These are phyloP conservation scores for Diploptera punctata DNA, from an alignment of 2,888 invertebrate genomes.

Conservation along the genomic window DNA sequence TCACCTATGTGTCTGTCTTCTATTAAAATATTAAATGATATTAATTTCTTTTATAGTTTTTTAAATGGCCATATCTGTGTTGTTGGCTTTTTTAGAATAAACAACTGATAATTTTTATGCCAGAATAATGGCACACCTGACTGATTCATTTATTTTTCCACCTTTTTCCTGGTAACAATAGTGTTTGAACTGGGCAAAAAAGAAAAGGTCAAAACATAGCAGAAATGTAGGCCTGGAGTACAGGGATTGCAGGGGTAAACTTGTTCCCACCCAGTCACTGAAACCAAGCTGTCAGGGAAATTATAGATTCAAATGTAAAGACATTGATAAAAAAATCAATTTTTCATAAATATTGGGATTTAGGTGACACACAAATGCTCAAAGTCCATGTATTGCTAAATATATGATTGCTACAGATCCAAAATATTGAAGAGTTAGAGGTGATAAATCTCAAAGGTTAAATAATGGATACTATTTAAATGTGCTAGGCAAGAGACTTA, in stretches of 20 bases:
- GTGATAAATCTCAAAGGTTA: neutral
- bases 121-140: neutral
- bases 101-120: neutral
- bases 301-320: neutral
- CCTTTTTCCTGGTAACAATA: neutral
- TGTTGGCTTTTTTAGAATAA: neutral
- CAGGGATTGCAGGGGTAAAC: too few species aligned
- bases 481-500: slow-evolving; percentile 20
- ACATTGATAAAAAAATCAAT: neutral
- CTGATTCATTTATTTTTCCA: neutral
- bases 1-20: neutral
- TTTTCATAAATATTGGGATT: neutral
- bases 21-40: neutral
- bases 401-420: slow-evolving; percentile 10
- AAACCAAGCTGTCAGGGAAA: neutral
- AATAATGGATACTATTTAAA: slow-evolving; percentile 42
- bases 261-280: neutral
- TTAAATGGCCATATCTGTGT: neutral
- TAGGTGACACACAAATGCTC: neutral
- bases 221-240: neutral
- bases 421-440: neutral
- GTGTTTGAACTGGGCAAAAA: neutral
- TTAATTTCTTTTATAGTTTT: neutral
- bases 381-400: neutral
- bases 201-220: neutral